A percentile compares a stretch with the other conserved stretches of the same genome.
These are phyloP conservation scores for Xylocopa sonorina DNA, from an alignment of 1,140 invertebrate species.

Conservation along the genomic window DNA sequence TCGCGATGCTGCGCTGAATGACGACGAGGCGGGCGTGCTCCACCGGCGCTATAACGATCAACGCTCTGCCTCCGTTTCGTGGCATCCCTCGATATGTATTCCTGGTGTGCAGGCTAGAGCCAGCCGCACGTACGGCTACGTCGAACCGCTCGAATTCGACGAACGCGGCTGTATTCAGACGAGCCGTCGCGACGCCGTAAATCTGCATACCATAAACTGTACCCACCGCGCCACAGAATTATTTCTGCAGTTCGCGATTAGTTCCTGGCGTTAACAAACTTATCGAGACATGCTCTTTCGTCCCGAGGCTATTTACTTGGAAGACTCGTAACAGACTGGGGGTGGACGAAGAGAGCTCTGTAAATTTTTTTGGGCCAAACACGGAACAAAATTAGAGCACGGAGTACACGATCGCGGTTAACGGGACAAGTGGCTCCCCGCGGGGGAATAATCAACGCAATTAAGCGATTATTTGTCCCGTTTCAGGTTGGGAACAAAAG, in stretches of 20 bases:
- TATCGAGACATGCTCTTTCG: neutral
- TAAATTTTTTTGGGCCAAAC: too few species aligned
- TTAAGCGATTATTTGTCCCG: neutral
- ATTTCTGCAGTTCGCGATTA: too few species aligned
- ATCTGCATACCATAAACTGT: too few species aligned
- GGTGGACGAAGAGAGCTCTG: too few species aligned
- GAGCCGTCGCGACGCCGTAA: too few species aligned
- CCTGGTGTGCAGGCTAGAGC: neutral
- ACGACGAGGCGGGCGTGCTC: neutral
- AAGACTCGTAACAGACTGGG: too few species aligned
- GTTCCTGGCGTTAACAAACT: neutral
- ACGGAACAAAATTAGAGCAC: too few species aligned
- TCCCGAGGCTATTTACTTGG: too few species aligned
- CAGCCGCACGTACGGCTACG: neutral
- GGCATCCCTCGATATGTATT: conserved; percentile 2
- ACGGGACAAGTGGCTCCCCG: too few species aligned
- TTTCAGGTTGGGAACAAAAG: neutral
- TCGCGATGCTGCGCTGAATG: conserved; percentile 3
- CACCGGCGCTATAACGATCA: neutral
- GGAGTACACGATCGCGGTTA: too few species aligned
- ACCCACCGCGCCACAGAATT: too few species aligned
- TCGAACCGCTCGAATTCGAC: neutral
- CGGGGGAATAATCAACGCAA: neutral
- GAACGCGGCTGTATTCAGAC: neutral
- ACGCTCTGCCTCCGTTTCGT: neutral